Conservation (phyloP, 2,888 invertebrate species). For the Thera obeliscata region DNA sequence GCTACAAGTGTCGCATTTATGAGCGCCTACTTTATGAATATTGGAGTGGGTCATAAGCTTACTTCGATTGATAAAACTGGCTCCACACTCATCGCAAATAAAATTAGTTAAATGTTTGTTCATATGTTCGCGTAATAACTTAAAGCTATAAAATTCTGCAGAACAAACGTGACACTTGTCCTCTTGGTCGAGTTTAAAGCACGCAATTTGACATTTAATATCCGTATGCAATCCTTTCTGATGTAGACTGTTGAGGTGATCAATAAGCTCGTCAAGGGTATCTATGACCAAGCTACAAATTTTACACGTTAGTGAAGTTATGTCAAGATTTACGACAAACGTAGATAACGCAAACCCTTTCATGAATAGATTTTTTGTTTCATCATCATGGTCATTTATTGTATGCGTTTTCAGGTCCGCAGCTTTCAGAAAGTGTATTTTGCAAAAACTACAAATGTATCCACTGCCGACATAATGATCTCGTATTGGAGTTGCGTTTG, state of each 20-base stretch:
- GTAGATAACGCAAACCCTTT: slow-evolving; percentile 11
- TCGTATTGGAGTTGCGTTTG: slow-evolving; percentile 59
- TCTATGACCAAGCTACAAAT: slow-evolving; percentile 49
- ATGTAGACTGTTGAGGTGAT: slow-evolving; percentile 53
- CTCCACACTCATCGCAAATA: slow-evolving; percentile 56
- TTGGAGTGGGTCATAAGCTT: slow-evolving; percentile 51
- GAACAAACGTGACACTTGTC: slow-evolving; percentile 54
- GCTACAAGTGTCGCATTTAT: slow-evolving; percentile 32
- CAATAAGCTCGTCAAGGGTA: slow-evolving; percentile 46
- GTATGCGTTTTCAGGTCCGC: slow-evolving; percentile 60
- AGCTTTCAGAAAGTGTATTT: slow-evolving; percentile 50
- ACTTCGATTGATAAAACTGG: slow-evolving; percentile 38
- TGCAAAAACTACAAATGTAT: slow-evolving; percentile 60
- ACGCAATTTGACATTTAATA: slow-evolving; percentile 52
- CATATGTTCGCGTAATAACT: slow-evolving; percentile 59
- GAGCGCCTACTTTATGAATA: slow-evolving; percentile 57
- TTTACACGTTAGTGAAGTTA: slow-evolving; percentile 60
- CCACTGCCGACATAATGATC: slow-evolving; percentile 47
- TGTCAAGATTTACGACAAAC: slow-evolving; percentile 62
- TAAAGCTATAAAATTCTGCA: slow-evolving; percentile 51
- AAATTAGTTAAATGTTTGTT: slow-evolving; percentile 59
- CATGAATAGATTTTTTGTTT: slow-evolving; percentile 32
- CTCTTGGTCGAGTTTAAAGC: slow-evolving; percentile 57
- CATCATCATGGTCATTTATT: slow-evolving; percentile 37
- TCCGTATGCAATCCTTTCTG: slow-evolving; percentile 49